phyloP scores from a whole-genome alignment of 1,140 invertebrate genomes.

The Lamellibrachia luymesi region DNA sequence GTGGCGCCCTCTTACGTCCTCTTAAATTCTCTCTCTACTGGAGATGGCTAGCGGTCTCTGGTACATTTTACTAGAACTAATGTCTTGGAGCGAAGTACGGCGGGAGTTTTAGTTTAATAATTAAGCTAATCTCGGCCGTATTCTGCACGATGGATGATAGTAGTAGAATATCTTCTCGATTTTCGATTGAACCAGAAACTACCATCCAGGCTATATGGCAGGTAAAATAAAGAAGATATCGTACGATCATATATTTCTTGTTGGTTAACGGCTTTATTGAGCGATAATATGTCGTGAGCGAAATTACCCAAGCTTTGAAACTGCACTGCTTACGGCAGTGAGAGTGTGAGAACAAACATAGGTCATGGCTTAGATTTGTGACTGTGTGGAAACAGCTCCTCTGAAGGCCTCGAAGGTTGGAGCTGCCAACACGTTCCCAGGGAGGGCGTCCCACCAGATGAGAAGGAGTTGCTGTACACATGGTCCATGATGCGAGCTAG shows the following conservation, averaged over 20 bases:
- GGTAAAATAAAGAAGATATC: background rate
- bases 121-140: background rate
- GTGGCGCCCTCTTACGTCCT: too few relatives aligned
- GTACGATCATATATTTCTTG: background rate
- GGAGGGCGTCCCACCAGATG: too few relatives aligned
- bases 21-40: too few relatives aligned
- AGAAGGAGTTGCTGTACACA: too few relatives aligned
- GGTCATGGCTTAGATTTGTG: too few relatives aligned
- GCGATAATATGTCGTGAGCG: background rate
- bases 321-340: too few relatives aligned
- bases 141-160: background rate
- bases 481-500: too few relatives aligned
- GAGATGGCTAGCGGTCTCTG: background rate
- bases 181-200: background rate
- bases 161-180: background rate
- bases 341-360: too few relatives aligned
- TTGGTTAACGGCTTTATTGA: background rate
- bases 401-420: too few relatives aligned
- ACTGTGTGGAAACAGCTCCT: too few relatives aligned
- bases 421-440: too few relatives aligned
- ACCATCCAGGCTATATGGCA: background rate
- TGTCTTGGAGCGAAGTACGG: background rate
- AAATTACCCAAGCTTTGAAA: too few relatives aligned
- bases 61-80: background rate
- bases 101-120: background rate